Base-by-base conservation (phyloP, 2,797 vertebrate species). In the Lepus townsendii region DNA sequence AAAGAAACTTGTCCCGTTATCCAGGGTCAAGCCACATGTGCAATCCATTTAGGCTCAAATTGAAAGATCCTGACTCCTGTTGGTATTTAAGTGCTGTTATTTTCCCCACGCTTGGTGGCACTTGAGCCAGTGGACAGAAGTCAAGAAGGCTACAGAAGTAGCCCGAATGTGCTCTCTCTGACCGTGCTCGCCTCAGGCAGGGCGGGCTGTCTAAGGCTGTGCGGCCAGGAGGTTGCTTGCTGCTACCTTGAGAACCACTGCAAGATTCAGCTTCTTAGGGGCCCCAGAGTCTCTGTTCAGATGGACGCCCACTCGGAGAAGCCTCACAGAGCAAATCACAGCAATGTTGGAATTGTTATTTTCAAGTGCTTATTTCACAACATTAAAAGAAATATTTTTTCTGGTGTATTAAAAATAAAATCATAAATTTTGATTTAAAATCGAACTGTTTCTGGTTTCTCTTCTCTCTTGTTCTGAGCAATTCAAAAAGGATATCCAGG, bases 341-440 rank as follows among this genome's bases (percentile, higher is more conserved):
- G 95, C 97, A 97, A 94, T 97, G 98, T 96, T 97, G 97, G 97
- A 98, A 98, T 97, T 98, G 94, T 98, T 98, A 97, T 97, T 98
- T 98, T 98, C 97, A 98, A 98, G 98, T 98, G 97, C 98, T 98
- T 98, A 98, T 98, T 98, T 98, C 98, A 98, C 96, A 89, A 97
- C 98, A 97, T 98, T 97, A 97, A 98, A 98, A 93, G 95, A 97
- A 97, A 95, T 97, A 98, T 98, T 98, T 97, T 98, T 98, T 98
- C 98, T 98, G 97, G 97, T 98, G 98, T 98, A 98, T 98, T 97
- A 98, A 97, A 98, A 98, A 98, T 98, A 98, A 98, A 98, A 97
- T 98, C 98, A 97, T 98, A 98, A 98, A 97, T 98, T 98, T 98
- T 98, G 97, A 98, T 98, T 98, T 98, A 98, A 98, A 98, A 98